These are phyloP conservation scores for Calcarius ornatus DNA, from an alignment of 2,113 vertebrate genomes.

Conservation along the genomic window DNA sequence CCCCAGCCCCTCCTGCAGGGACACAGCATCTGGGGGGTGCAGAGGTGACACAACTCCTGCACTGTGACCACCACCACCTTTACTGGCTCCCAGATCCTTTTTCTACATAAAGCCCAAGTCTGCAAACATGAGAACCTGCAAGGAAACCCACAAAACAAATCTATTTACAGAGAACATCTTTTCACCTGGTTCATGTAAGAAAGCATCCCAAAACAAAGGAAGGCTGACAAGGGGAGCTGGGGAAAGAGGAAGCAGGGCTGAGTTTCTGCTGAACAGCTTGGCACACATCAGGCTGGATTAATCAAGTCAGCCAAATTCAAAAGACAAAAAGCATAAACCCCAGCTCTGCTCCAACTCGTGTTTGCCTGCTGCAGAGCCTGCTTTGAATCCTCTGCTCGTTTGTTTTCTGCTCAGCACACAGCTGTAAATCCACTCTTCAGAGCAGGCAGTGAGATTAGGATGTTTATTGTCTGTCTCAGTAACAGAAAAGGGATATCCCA, in stretches of 20 bases:
- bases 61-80: background rate
- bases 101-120: background rate
- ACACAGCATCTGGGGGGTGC: fast-evolving
- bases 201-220: too few relatives aligned
- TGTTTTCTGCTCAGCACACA: slow-evolving; percentile 33
- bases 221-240: background rate
- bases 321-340: background rate
- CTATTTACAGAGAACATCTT: background rate
- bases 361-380: slow-evolving; percentile 35
- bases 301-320: slow-evolving; percentile 61
- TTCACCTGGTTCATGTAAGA: background rate
- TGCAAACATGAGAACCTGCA: background rate
- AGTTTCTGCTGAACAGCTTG: slow-evolving; percentile 59
- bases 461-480: slow-evolving; percentile 7
- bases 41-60: background rate
- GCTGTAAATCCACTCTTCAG: slow-evolving; percentile 56
- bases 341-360: slow-evolving; percentile 41
- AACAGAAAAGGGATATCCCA: background rate
- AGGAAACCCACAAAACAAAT: background rate
- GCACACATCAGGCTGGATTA: slow-evolving; percentile 36
- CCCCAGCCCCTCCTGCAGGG: fast-evolving
- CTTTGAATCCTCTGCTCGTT: slow-evolving; percentile 11
- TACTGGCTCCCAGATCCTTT: fast-evolving
- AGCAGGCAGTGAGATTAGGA: slow-evolving; percentile 19
- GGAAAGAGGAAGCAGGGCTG: background rate